phyloP scores from a whole-genome alignment of 2,797 vertebrate genomes.

The Cephalopachus bancanus region DNA sequence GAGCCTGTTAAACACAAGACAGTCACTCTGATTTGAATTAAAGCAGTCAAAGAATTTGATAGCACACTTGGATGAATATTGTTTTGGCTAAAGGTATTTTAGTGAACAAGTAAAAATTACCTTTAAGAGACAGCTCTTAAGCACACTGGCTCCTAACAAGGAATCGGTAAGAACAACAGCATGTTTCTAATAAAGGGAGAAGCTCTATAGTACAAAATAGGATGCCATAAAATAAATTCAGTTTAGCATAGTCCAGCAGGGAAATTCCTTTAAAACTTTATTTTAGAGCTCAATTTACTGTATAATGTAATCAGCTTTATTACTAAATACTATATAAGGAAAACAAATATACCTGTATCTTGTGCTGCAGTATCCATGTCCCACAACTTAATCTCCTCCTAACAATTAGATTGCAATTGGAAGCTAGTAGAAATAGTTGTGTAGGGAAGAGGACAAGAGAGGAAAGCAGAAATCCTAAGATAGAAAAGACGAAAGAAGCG shows the following conservation, averaged over 20 bases:
- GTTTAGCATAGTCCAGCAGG: neutral
- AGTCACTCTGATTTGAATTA: neutral
- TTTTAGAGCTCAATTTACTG: neutral
- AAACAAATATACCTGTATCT: neutral
- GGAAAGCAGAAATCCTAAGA: neutral
- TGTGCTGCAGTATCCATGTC: neutral
- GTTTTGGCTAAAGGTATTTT: neutral
- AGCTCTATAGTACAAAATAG: neutral
- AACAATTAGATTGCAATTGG: neutral
- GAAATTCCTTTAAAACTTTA: neutral
- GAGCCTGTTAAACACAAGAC: neutral
- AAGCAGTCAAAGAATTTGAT: neutral
- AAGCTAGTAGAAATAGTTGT: conserved; percentile 8
- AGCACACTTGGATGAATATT: neutral
- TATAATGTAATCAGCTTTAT: neutral
- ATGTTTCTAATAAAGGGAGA: neutral
- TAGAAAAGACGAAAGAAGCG: neutral
- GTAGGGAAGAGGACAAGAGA: neutral
- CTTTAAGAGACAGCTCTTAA: neutral
- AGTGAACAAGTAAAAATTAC: conserved; percentile 21
- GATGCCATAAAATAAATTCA: neutral
- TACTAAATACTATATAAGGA: conserved; percentile 22
- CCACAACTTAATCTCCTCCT: neutral
- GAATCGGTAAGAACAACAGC: neutral
- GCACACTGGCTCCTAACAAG: neutral